Evolutionary conservation across 2,888 invertebrate genomes (phyloP), one percentile per base, ranked within the genome.

Genomic region (Drosophila bunnanda): DNA sequence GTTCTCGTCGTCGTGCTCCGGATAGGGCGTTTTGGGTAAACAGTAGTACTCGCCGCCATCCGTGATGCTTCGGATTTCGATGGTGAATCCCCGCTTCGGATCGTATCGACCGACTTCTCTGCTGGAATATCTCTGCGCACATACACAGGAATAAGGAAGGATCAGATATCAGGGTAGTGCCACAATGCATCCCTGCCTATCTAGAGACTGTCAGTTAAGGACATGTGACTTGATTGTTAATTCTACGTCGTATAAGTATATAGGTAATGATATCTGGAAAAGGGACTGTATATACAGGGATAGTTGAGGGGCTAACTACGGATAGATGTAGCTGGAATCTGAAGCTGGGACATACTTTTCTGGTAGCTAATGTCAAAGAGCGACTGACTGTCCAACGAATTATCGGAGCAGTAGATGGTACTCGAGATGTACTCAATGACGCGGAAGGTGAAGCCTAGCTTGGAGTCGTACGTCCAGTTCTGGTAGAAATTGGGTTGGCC

Each of bases 11-110:
- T 91, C 90, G 54, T 92, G 82, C 4, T 70, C 76, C 68, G 71
- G 79, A n/a, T 86, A 79, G 17, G 91, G 91, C 6, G 79, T 56
- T 80, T 89, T 85, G 9, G 92, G 92, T 41, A 83, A 88, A 76
- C 92, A 92, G 13, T 57, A 56, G 75, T 90, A 92, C 10, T 69
- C 73, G 73, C 92, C 92, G 69, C 80, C 80, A 70, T 92, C 91
- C 70, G 89, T 82, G 53, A 92, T 61, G 76, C 89, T 87, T 64
- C 87, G 85, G 62, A 92, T 88, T 87, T 88, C 88, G 60, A 91
- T 82, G 80, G 90, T 88, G 75, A 91, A 92, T 54, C 92, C 92
- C 52, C 90, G 82, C 59, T 86, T 86, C 52, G 92, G 91, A 80
- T 91, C 89, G 78, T 91, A 91, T 7, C 91, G 90, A 79, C 87